phyloP scores from a whole-genome alignment of 1,140 invertebrate species.

The Acyrthosiphon pisum region DNA sequence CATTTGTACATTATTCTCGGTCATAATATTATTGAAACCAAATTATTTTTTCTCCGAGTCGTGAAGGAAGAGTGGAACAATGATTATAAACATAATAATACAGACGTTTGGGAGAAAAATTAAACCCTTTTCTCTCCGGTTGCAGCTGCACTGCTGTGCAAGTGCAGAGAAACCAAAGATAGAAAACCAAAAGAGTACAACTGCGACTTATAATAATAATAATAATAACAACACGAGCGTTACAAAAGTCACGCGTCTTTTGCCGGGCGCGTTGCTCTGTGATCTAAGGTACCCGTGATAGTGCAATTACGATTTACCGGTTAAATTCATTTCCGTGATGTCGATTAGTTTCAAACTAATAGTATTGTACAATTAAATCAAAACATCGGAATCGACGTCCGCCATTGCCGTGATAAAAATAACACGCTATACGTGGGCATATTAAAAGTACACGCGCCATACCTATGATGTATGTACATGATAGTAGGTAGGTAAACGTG shows the following conservation, averaged over 20 bases:
- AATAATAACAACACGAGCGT: background rate
- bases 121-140: background rate
- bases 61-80: background rate
- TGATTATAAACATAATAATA: no score
- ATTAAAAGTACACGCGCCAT: background rate
- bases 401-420: background rate
- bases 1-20: background rate
- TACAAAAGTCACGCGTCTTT: background rate
- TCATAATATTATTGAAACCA: background rate
- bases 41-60: background rate
- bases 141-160: no score
- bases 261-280: background rate
- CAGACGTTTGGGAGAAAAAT: background rate
- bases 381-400: background rate
- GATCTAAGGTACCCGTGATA: background rate
- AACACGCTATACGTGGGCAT: background rate
- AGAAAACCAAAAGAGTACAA: background rate
- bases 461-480: background rate
- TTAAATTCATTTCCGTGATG: background rate
- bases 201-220: background rate
- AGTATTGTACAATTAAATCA: conserved; percentile 14
- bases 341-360: background rate
- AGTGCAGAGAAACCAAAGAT: background rate
- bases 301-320: background rate
- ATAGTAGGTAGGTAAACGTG: background rate